Percentiles rank a stretch among this genome's conserved stretches.
phyloP scores from a whole-genome alignment of 2,113 vertebrate species.

The Bos indicus region DNA sequence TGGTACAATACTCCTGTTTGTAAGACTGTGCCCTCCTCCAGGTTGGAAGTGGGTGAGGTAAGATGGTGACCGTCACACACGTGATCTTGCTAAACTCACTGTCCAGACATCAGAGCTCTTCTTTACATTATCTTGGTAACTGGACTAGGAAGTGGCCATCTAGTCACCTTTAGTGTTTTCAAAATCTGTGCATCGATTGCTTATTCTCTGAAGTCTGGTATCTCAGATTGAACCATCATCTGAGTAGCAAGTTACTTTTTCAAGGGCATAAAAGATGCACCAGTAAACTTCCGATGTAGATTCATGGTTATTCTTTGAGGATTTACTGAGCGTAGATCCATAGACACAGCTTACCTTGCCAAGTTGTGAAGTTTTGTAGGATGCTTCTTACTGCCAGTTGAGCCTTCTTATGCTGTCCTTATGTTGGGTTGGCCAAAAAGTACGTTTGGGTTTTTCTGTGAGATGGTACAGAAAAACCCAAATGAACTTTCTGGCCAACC shows the following conservation, averaged over 20 bases:
- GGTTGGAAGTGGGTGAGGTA: conserved; percentile 27
- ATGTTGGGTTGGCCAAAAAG: not conserved
- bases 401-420: conserved; percentile 60
- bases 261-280: conserved; percentile 31
- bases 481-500: not conserved
- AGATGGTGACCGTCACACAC: not conserved
- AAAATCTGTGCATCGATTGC: conserved; percentile 66
- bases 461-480: not conserved
- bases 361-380: conserved; percentile 32
- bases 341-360: conserved; percentile 61
- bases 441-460: not conserved
- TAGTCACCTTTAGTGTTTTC: conserved; percentile 42
- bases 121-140: conserved; percentile 55
- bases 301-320: conserved; percentile 57
- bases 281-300: conserved; percentile 36
- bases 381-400: conserved; percentile 27
- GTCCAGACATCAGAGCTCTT: conserved; percentile 35
- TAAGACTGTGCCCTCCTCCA: not conserved
- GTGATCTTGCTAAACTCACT: not conserved
- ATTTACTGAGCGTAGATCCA: conserved; percentile 63
- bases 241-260: conserved; percentile 57
- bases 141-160: conserved; percentile 46
- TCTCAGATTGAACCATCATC: conserved; percentile 51
- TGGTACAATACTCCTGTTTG: not conserved
- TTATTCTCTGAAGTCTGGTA: conserved; percentile 51